These are phyloP conservation scores for Lepidurus packardi DNA, from an alignment of 1,140 invertebrate genomes.

Conservation along the genomic window DNA sequence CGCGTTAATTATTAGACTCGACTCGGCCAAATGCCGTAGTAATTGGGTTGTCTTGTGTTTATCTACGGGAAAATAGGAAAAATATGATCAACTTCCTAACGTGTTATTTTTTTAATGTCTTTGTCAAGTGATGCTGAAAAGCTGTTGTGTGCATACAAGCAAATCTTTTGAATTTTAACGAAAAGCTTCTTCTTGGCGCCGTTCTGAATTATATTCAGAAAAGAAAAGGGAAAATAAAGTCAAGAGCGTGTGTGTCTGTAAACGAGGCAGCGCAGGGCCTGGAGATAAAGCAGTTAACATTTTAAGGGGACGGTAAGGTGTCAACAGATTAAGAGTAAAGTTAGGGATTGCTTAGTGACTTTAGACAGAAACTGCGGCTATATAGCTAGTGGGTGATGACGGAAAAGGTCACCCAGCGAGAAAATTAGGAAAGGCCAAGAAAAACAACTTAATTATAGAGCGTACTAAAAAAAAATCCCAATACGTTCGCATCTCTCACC, in stretches of 20 bases:
- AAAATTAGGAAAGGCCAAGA: neutral
- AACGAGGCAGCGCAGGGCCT: neutral
- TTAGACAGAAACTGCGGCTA: neutral
- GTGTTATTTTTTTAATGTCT: neutral
- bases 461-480: too few relatives aligned
- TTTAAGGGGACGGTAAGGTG: neutral
- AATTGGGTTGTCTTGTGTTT: too few relatives aligned
- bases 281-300: slow-evolving; percentile 15
- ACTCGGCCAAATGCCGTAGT: too few relatives aligned
- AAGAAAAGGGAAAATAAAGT: neutral
- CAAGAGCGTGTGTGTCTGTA: neutral
- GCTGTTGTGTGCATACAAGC: neutral
- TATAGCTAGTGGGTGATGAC: neutral
- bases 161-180: neutral
- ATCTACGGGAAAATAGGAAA: too few relatives aligned
- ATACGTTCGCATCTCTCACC: too few relatives aligned
- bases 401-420: neutral
- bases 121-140: neutral
- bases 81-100: too few relatives aligned
- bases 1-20: neutral
- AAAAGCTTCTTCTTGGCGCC: neutral
- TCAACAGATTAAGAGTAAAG: neutral
- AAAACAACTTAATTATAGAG: neutral
- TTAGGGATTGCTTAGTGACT: neutral
- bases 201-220: neutral